Percentiles rank a stretch among this genome's conserved stretches.
Conservation (phyloP, 2,888 invertebrate genomes). For the Amphiduros pacificus region DNA sequence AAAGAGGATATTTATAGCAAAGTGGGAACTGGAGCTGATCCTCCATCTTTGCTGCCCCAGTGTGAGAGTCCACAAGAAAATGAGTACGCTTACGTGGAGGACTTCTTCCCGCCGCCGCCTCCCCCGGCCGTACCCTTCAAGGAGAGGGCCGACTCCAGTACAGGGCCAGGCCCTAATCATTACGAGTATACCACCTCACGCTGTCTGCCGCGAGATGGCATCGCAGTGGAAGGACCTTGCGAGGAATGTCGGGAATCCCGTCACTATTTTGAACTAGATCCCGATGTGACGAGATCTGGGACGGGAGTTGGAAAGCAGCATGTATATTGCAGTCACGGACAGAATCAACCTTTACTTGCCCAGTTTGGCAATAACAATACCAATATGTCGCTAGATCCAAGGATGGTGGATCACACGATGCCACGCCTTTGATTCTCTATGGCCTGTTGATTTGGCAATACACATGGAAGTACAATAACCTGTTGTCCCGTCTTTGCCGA, state of each 20-base stretch:
- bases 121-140: neutral
- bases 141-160: conserved; percentile 1
- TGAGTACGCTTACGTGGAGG: conserved; percentile 17
- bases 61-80: conserved; percentile 12
- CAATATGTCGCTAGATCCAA: too few relatives aligned
- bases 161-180: neutral
- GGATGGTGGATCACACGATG: too few relatives aligned
- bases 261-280: conserved; percentile 17
- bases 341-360: too few relatives aligned
- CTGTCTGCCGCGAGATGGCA: neutral
- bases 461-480: too few relatives aligned
- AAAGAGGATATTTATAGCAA: conserved; percentile 11
- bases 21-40: conserved; percentile 1
- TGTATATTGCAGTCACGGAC: too few relatives aligned
- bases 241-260: conserved; percentile 11
- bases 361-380: too few relatives aligned
- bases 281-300: conserved; percentile 13
- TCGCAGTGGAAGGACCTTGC: neutral
- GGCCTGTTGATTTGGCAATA: too few relatives aligned
- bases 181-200: neutral
- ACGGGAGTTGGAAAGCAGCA: too few relatives aligned
- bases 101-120: conserved; percentile 15
- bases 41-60: conserved; percentile 4
- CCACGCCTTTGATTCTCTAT: too few relatives aligned
- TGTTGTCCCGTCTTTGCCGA: too few relatives aligned